A percentile compares a stretch with the other conserved stretches of the same genome.
Conservation (phyloP, 2,888 invertebrate genomes). For the Neelides folsomi region DNA sequence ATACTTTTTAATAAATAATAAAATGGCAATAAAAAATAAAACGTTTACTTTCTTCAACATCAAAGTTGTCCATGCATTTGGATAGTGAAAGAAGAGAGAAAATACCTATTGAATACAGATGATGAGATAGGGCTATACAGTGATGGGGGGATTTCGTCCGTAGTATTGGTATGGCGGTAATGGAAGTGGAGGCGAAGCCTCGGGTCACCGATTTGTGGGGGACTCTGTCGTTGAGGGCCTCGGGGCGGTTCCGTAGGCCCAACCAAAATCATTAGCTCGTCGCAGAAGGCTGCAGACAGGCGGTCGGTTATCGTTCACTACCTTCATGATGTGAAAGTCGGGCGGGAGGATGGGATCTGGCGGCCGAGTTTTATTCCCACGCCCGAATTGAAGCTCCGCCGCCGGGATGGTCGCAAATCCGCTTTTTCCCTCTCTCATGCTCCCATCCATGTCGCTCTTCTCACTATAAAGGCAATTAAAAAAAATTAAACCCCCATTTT, state of each 20-base stretch:
- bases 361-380: slow-evolving; percentile 22
- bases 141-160: slow-evolving; percentile 20
- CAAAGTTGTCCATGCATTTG: not conserved
- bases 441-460: slow-evolving; percentile 33
- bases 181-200: slow-evolving; percentile 20
- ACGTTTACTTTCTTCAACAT: not conserved
- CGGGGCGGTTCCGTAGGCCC: too few species aligned
- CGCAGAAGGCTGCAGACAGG: not conserved
- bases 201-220: slow-evolving; percentile 2
- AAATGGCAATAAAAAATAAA: too few species aligned
- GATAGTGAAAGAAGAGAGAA: not conserved
- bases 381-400: slow-evolving; percentile 28
- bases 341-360: slow-evolving; percentile 30
- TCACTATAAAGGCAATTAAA: slow-evolving; percentile 14
- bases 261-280: not conserved
- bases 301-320: slow-evolving; percentile 11
- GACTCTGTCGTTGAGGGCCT: too few species aligned
- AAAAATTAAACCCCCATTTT: not conserved
- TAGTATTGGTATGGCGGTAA: slow-evolving; percentile 20
- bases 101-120: slow-evolving; percentile 7
- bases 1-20: too few species aligned
- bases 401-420: slow-evolving; percentile 32
- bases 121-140: slow-evolving; percentile 13
- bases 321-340: slow-evolving; percentile 33
- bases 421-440: slow-evolving; percentile 28